Evolutionary conservation across 2,797 vertebrate species (phyloP).

Genomic region (Tadarida brasiliensis): DNA sequence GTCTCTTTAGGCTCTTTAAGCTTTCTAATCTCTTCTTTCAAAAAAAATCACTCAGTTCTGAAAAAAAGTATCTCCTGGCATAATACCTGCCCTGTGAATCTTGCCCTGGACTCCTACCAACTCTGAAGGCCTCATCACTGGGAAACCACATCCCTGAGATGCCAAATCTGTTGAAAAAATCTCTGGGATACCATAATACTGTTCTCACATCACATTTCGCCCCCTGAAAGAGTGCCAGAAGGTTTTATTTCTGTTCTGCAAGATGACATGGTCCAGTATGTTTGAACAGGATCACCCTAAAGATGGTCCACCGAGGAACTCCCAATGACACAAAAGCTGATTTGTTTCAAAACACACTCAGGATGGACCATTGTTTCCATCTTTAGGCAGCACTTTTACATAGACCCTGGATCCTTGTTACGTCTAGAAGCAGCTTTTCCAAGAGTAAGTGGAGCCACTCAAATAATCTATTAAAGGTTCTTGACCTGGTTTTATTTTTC

Average conservation of each 20-base stretch:
- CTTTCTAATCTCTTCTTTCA: constrained; percentile 50
- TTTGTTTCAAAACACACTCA: neutral
- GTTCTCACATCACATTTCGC: neutral
- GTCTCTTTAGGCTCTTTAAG: neutral
- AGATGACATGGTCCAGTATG: neutral
- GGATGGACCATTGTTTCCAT: neutral
- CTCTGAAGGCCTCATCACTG: neutral
- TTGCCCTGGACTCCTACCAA: neutral
- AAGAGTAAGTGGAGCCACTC: neutral
- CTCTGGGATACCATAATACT: neutral
- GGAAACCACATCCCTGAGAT: neutral
- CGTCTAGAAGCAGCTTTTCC: neutral
- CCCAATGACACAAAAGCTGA: neutral
- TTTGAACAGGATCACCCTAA: neutral
- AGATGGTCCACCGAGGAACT: neutral
- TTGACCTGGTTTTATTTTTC: neutral
- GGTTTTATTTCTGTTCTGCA: neutral
- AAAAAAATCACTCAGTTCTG: neutral
- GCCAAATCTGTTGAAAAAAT: neutral
- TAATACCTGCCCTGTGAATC: neutral
- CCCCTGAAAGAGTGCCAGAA: neutral
- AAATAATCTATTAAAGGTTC: neutral
- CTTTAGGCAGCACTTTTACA: neutral
- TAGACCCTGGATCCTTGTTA: neutral
- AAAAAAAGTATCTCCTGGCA: constrained; percentile 16